Conservation (phyloP, 1,140 invertebrate species). For the Alviniconcha marisindica region DNA sequence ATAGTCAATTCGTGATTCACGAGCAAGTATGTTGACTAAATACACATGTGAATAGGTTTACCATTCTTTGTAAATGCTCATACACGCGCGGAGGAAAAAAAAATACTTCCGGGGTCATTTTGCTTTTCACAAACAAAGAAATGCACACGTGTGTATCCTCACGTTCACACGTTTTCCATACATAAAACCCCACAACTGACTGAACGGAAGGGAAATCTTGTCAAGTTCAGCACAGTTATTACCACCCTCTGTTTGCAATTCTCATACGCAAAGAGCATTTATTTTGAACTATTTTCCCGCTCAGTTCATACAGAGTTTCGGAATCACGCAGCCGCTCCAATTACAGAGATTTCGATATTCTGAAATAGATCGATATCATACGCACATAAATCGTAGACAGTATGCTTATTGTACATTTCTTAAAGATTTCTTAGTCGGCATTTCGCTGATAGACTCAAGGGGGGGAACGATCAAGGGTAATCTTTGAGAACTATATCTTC, state of each 20-base stretch:
- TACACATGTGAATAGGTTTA: not conserved
- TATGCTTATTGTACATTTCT: too few relatives aligned
- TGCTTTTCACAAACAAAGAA: not conserved
- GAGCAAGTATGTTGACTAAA: not conserved
- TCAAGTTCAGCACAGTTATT: not conserved
- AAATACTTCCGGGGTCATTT: conserved; percentile 5
- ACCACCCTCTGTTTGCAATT: not conserved
- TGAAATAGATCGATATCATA: too few relatives aligned
- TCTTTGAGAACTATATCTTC: not conserved
- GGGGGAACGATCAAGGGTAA: too few relatives aligned
- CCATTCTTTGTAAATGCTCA: not conserved
- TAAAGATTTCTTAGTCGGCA: too few relatives aligned
- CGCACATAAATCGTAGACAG: too few relatives aligned
- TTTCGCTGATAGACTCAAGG: not conserved
- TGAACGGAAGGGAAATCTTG: not conserved
- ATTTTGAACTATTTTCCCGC: conserved; percentile 45
- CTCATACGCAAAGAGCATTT: not conserved
- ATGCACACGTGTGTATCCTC: too few relatives aligned
- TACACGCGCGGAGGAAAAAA: not conserved
- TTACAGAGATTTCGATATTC: too few relatives aligned
- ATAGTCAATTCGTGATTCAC: not conserved
- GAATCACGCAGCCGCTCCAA: too few relatives aligned
- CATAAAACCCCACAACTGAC: not conserved
- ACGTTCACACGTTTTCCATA: not conserved
- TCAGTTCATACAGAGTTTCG: conserved; percentile 23